Percentiles rank a stretch among this genome's conserved stretches.
Conservation (phyloP, 2,113 vertebrate species). For the Nyctibius bracteatus region DNA sequence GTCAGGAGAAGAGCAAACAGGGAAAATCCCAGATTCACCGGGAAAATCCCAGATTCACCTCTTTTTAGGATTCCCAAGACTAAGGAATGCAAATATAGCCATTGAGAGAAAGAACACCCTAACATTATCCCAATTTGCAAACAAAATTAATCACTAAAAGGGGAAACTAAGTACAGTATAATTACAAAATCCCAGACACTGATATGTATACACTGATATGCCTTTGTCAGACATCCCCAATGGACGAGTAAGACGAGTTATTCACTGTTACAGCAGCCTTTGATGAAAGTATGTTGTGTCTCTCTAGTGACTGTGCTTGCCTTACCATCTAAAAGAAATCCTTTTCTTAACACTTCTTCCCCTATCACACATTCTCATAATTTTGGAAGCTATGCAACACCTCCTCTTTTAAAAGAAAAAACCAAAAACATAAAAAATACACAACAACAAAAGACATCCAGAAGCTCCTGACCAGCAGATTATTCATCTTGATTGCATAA, state of each 20-base stretch:
- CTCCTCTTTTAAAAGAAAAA: background rate
- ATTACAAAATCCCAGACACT: background rate
- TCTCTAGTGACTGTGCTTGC: background rate
- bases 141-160: background rate
- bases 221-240: background rate
- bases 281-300: background rate
- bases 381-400: background rate
- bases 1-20: background rate
- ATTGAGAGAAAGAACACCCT: background rate
- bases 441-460: background rate
- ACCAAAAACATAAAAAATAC: background rate
- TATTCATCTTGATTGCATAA: background rate
- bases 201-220: background rate
- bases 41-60: background rate
- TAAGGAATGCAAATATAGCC: background rate
- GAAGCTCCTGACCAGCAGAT: background rate
- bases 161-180: background rate
- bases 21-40: background rate
- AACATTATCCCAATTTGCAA: background rate
- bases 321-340: background rate
- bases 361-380: background rate
- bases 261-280: background rate
- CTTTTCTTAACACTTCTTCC: background rate
- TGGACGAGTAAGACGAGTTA: background rate
- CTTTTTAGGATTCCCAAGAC: background rate